Conservation (phyloP, 2,113 vertebrate species). For the Leptobrachium leishanense region DNA sequence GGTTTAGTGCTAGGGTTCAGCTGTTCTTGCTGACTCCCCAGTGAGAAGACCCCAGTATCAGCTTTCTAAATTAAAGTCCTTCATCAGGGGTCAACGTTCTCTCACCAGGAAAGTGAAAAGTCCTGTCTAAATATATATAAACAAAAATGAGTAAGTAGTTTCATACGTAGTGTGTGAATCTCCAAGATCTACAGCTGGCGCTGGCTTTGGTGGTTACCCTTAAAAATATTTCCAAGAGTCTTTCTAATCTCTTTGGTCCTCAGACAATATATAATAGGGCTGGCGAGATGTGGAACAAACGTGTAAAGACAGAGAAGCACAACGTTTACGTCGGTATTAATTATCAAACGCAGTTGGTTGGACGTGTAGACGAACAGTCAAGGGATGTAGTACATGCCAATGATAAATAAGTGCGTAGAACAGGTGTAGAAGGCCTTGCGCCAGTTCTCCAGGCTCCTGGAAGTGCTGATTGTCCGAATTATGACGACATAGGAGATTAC, state of each 20-base stretch:
- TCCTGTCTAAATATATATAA: background rate
- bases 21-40: no score
- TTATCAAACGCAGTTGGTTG: background rate
- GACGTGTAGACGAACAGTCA: background rate
- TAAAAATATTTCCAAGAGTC: background rate
- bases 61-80: background rate
- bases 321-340: background rate
- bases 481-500: conserved; percentile 3
- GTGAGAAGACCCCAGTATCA: background rate
- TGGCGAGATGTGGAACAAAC: conserved; percentile 1
- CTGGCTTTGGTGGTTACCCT: background rate
- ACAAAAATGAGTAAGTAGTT: background rate
- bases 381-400: conserved; percentile 6
- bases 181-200: background rate
- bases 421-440: conserved; percentile 23
- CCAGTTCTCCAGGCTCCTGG: background rate
- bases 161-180: background rate
- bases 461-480: background rate
- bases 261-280: conserved; percentile 27
- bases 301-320: conserved; percentile 3
- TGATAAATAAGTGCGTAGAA: conserved; percentile 3
- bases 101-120: background rate
- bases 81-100: background rate
- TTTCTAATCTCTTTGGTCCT: conserved; percentile 10
- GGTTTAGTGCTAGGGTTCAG: no score